Evolutionary conservation across 2,888 invertebrate genomes (phyloP).

Genomic region (Drosophila macrospina): DNA sequence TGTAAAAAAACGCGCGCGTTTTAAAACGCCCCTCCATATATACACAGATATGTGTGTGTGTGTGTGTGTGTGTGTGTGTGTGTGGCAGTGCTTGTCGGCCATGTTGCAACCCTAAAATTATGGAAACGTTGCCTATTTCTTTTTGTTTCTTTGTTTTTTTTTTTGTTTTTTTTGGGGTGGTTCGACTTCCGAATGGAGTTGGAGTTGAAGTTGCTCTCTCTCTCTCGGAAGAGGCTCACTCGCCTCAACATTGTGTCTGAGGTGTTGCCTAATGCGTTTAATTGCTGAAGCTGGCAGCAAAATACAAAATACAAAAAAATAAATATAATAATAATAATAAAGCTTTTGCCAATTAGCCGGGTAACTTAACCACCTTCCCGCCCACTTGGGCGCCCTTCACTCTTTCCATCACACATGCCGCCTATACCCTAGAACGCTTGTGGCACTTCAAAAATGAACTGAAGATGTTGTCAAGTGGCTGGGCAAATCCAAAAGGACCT

Average conservation of each 20-base stretch:
- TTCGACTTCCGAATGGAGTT: background rate
- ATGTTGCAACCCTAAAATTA: slow-evolving; percentile 70
- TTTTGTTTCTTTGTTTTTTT: too few relatives aligned
- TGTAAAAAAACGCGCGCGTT: slow-evolving; percentile 66
- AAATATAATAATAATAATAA: too few relatives aligned
- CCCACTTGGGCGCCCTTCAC: background rate
- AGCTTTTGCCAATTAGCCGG: slow-evolving; percentile 62
- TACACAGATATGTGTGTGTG: background rate
- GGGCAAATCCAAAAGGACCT: slow-evolving; percentile 29
- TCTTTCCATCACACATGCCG: too few relatives aligned
- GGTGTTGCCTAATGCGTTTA: slow-evolving; percentile 78
- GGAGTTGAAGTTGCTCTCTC: too few relatives aligned
- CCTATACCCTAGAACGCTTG: too few relatives aligned
- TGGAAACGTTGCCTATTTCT: slow-evolving; percentile 23
- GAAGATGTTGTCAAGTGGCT: slow-evolving; percentile 55
- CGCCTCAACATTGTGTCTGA: slow-evolving; percentile 43
- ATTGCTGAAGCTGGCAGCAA: slow-evolving; percentile 52
- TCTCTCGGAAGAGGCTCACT: too few relatives aligned
- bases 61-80: slow-evolving; percentile 10
- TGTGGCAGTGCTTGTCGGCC: slow-evolving; percentile 64
- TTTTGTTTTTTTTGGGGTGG: too few relatives aligned
- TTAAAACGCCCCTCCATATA: slow-evolving; percentile 59
- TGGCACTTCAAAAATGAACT: slow-evolving; percentile 26
- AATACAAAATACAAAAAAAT: background rate
- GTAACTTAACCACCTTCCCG: background rate